phyloP scores from a whole-genome alignment of 2,888 invertebrate genomes.

The Leptopilina myrica region DNA sequence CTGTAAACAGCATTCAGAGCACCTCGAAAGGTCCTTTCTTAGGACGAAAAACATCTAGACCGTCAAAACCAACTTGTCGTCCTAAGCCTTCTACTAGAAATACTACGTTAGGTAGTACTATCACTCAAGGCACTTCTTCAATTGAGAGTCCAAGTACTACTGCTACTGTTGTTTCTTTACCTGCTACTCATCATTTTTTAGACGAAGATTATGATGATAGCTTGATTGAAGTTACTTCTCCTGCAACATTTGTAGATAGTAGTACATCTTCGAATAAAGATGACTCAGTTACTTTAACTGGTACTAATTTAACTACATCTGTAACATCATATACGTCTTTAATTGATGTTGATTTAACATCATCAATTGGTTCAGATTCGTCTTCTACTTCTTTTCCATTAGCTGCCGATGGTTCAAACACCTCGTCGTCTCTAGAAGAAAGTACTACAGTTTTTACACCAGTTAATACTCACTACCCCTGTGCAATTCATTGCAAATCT shows the following conservation, averaged over 20 bases:
- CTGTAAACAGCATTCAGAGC: not conserved
- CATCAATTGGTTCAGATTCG: too few relatives aligned
- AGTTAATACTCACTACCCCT: not conserved
- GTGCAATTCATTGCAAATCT: not conserved
- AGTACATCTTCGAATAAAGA: too few relatives aligned
- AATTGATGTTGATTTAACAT: too few relatives aligned
- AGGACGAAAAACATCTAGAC: not conserved
- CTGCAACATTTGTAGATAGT: too few relatives aligned
- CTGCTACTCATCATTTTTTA: too few relatives aligned
- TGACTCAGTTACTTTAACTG: too few relatives aligned
- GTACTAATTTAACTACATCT: too few relatives aligned
- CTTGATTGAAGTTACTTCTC: too few relatives aligned
- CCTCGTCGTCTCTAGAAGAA: not conserved
- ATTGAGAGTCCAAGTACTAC: too few relatives aligned
- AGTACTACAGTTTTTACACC: not conserved
- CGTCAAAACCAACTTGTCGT: conserved; percentile 3
- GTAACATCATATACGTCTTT: too few relatives aligned
- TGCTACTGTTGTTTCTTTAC: too few relatives aligned
- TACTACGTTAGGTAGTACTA: not conserved
- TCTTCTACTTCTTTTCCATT: not conserved
- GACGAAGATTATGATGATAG: too few relatives aligned
- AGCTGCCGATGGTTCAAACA: not conserved
- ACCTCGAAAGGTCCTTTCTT: not conserved
- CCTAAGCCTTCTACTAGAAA: not conserved
- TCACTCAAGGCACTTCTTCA: not conserved